A percentile compares a stretch with the other conserved stretches of the same genome.
Evolutionary conservation across 2,888 invertebrate species (phyloP).

Genomic region (Zaprionus lineosus): DNA sequence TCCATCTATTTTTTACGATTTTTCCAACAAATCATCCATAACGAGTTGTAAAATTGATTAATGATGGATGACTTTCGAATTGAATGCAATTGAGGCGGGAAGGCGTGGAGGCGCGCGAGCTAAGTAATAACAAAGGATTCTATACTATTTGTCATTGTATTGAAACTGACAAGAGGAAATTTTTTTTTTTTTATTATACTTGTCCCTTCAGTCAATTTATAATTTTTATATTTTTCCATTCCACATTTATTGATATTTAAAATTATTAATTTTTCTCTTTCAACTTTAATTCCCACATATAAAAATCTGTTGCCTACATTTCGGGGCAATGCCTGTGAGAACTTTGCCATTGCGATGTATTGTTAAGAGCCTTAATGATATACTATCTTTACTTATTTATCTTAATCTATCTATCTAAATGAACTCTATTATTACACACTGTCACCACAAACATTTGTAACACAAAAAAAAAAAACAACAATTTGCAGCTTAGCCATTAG

Average conservation of each 20-base stretch:
- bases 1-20: slow-evolving; percentile 3
- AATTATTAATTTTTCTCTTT: background rate
- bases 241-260: no score
- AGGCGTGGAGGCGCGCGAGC: slow-evolving; percentile 2
- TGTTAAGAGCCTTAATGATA: no score
- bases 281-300: background rate
- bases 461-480: no score
- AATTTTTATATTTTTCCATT: no score
- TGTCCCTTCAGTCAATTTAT: no score
- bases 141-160: background rate
- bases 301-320: background rate
- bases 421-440: slow-evolving; percentile 9
- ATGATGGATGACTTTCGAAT: slow-evolving; percentile 38
- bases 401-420: slow-evolving; percentile 3
- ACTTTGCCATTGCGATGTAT: slow-evolving; percentile 60
- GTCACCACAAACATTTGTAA: background rate
- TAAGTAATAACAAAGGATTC: slow-evolving; percentile 7
- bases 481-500: slow-evolving; percentile 42
- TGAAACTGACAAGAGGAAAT: no score
- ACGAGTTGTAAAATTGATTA: slow-evolving; percentile 54
- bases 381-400: no score
- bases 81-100: slow-evolving; percentile 11
- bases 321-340: slow-evolving; percentile 39
- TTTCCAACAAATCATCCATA: slow-evolving; percentile 51
- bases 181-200: no score